Percentiles rank a stretch among this genome's conserved stretches.
Evolutionary conservation across 2,888 invertebrate species (phyloP).

Genomic region (Drosophila subsilvestris): DNA sequence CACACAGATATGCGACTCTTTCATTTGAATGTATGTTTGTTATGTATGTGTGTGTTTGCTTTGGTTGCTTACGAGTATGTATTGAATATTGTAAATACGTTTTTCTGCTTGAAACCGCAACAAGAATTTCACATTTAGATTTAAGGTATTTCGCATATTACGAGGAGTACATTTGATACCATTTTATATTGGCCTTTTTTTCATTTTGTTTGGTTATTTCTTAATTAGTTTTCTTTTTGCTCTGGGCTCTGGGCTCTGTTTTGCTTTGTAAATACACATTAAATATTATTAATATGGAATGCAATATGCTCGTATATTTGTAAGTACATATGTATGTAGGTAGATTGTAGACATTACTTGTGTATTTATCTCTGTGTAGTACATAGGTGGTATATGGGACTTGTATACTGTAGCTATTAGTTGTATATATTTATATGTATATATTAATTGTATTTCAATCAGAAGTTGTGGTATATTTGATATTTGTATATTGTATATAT

Average conservation of each 20-base stretch:
- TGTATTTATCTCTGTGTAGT: too few relatives aligned
- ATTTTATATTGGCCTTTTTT: neutral
- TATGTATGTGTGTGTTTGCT: too few relatives aligned
- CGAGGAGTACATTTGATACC: neutral
- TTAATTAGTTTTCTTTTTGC: constrained; percentile 10
- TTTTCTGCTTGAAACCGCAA: constrained; percentile 34
- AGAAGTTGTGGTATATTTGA: too few relatives aligned
- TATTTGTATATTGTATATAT: neutral
- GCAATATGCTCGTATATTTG: neutral
- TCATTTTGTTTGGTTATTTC: neutral
- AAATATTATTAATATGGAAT: too few relatives aligned
- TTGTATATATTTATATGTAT: too few relatives aligned
- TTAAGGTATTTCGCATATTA: neutral
- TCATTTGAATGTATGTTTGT: neutral
- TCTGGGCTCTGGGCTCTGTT: constrained; percentile 11
- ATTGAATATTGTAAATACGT: too few relatives aligned
- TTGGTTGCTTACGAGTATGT: too few relatives aligned
- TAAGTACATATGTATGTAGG: too few relatives aligned
- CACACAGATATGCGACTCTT: neutral
- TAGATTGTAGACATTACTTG: too few relatives aligned
- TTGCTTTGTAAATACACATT: constrained; percentile 32
- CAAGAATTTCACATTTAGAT: constrained; percentile 13
- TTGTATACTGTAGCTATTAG: neutral
- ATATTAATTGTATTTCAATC: neutral
- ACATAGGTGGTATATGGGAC: neutral